Evolutionary conservation across 2,113 vertebrate genomes (phyloP).

Genomic region (Archocentrus centrarchus): DNA sequence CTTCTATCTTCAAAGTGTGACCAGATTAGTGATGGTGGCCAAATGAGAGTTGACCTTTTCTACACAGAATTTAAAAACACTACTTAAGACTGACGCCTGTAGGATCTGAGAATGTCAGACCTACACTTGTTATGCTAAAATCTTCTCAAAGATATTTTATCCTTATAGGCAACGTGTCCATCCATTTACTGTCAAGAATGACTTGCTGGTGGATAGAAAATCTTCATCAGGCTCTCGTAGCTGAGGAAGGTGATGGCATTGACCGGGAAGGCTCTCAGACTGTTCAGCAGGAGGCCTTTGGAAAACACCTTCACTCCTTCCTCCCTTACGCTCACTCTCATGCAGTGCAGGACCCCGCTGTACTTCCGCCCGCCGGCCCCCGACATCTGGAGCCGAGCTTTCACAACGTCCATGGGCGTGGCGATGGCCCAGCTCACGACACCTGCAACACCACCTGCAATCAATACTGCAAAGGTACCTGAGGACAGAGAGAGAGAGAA

Average conservation of each 20-base stretch:
- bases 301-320: constrained; percentile 84
- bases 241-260: constrained; percentile 87
- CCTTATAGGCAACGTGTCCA: neutral
- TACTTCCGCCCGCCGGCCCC: constrained; percentile 76
- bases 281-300: constrained; percentile 84
- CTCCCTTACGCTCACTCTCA: constrained; percentile 76
- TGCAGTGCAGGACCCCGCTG: constrained; percentile 82
- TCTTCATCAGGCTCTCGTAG: constrained; percentile 82
- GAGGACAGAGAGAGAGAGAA: neutral
- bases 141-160: neutral
- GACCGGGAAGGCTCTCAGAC: constrained; percentile 86
- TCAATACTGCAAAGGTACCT: constrained; percentile 78
- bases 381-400: constrained; percentile 86
- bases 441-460: constrained; percentile 84
- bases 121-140: neutral
- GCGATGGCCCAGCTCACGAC: constrained; percentile 82
- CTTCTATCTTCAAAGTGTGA: neutral
- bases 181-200: neutral
- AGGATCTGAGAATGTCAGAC: neutral
- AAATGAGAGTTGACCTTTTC: neutral
- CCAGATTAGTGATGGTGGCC: neutral
- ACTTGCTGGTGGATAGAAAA: constrained; percentile 46
- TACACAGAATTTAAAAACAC: neutral
- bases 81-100: neutral
- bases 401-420: constrained; percentile 87